Conservation (phyloP, 2,797 vertebrate genomes). For the Rhodeus uyekii region DNA sequence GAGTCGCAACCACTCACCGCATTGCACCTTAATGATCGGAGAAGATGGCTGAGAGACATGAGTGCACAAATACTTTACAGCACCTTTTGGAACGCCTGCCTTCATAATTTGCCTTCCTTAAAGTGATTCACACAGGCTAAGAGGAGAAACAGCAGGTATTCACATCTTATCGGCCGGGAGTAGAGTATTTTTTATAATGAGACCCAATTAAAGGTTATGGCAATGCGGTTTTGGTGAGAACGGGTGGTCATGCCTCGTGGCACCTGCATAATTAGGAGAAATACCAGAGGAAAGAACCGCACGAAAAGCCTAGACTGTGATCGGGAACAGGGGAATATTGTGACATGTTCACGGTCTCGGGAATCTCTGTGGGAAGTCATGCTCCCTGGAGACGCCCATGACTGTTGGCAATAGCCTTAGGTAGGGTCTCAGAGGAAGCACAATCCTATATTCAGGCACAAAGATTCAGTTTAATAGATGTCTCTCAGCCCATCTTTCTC, state of each 20-base stretch:
- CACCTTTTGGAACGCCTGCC: conserved; percentile 25
- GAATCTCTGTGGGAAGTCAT: conserved; percentile 35
- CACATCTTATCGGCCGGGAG: conserved; percentile 21
- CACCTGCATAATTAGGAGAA: conserved; percentile 56
- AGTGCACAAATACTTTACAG: conserved; percentile 32
- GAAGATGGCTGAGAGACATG: conserved; percentile 5
- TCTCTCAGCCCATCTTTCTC: conserved; percentile 39
- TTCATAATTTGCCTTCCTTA: conserved; percentile 29
- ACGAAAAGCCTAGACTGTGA: conserved; percentile 24
- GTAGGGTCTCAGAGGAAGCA: conserved; percentile 44
- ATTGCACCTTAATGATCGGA: conserved; percentile 25
- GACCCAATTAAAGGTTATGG: conserved; percentile 50
- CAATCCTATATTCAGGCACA: conserved; percentile 39
- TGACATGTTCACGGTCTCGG: conserved; percentile 43
- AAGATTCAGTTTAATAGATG: conserved; percentile 45
- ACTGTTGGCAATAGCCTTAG: conserved; percentile 41
- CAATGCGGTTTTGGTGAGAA: conserved; percentile 31
- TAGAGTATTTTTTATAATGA: conserved; percentile 52
- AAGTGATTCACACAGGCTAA: conserved; percentile 35
- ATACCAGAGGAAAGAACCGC: conserved; percentile 28
- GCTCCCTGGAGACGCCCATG: conserved; percentile 4
- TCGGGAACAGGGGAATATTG: conserved; percentile 24
- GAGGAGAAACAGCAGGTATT: conserved; percentile 24
- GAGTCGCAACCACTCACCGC: conserved; percentile 25
- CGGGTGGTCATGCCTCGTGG: conserved; percentile 43